Evolutionary conservation across 1,140 invertebrate genomes (phyloP).

Genomic region (Reticulitermes speratus): DNA sequence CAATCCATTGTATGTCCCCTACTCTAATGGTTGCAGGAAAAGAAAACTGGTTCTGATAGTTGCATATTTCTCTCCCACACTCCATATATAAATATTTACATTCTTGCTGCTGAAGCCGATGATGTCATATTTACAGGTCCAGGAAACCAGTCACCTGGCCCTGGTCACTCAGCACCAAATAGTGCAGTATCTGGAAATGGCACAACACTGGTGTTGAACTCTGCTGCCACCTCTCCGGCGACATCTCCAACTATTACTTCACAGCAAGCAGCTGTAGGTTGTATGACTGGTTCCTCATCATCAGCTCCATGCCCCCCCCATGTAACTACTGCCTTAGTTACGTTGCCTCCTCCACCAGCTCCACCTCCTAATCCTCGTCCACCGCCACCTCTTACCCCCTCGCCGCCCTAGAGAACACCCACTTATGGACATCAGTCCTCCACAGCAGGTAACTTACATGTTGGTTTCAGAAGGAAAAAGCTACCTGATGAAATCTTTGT

Average conservation of each 20-base stretch:
- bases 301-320: constrained; percentile 48
- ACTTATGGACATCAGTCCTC: constrained; percentile 55
- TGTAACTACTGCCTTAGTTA: constrained; percentile 28
- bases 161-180: constrained; percentile 8
- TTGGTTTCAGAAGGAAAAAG: no score
- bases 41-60: no score
- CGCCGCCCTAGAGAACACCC: constrained; percentile 58
- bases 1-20: no score
- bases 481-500: no score
- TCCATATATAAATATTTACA: no score
- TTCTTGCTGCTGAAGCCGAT: no score
- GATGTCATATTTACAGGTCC: constrained; percentile 23
- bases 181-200: not conserved
- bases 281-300: constrained; percentile 41
- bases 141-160: constrained; percentile 38
- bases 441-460: constrained; percentile 49
- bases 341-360: constrained; percentile 44
- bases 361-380: constrained; percentile 50
- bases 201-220: constrained; percentile 8
- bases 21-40: no score
- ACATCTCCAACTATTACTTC: constrained; percentile 50
- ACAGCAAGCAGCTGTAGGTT: constrained; percentile 41
- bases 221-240: constrained; percentile 40
- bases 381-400: constrained; percentile 61
- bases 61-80: no score